Evolutionary conservation across 2,113 vertebrate species (phyloP), one percentile per base, ranked within the genome.

Genomic region (Panurus biarmicus): DNA sequence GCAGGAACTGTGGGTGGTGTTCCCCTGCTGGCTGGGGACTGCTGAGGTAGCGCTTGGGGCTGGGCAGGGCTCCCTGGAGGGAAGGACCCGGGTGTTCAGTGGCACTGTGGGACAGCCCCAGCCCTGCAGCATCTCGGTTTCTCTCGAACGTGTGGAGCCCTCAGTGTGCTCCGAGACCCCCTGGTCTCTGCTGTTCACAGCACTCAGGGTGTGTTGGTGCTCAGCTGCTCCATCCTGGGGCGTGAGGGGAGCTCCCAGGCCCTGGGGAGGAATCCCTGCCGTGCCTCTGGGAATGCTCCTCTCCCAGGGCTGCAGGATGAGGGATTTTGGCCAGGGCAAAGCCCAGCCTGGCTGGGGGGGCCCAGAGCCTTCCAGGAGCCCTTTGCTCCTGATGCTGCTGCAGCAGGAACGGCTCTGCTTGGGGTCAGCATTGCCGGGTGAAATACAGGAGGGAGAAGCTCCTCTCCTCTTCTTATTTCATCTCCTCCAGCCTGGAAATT

Each of bases 401-500:
- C 85, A 40, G 29, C 5, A 16, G 54, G 25, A 7, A 4, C 7
- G 78, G 33, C 10, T 58, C 58, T 76, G 36, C 35, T 14, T 21
- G 45, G 35, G 47, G 65, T 77, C 3, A 7, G 69, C 62, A 5
- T 2, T 33, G 75, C 40, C 8, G 38, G 57, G 7, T 69, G 65
- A 57, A 93, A 77, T 44, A 48, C 12, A 53, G 85, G 74, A 86
- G 71, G 81, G 25, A 57, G 35, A 75, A 47, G 67, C 54, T 78
- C 44, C 81, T 90, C 71, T 8, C 73, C 71, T 8, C 73, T 69
- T 72, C 89, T 15, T 56, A 93, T 95, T 95, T 91, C 51, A 2
- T 57, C 45, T 95, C 76, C 86, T 91, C 61, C 77, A 90, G 73
- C 8, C 95, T 96, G 95, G 92, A 97, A 97, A 96, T 95, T 57